A percentile compares a stretch with the other conserved stretches of the same genome.
Conservation (phyloP, 1,140 invertebrate species). For the Trichogramma pretiosum region DNA sequence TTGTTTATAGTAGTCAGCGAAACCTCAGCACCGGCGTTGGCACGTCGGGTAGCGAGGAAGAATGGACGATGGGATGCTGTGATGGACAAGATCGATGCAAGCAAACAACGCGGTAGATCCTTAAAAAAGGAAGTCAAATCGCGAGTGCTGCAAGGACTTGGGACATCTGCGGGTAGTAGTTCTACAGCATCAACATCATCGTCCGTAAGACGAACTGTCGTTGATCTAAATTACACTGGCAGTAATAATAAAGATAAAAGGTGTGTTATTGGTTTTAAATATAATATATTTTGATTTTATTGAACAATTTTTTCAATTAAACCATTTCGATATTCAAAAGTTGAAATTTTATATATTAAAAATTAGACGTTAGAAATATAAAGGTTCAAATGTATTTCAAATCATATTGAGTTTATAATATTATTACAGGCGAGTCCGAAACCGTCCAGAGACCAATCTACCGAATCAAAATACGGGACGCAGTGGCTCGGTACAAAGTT, state of each 20-base stretch:
- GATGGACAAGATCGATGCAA: constrained; percentile 70
- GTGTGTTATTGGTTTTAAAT: constrained; percentile 22
- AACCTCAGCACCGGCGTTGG: constrained; percentile 31
- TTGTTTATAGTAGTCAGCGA: no score
- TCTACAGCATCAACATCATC: constrained; percentile 27
- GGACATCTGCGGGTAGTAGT: constrained; percentile 23
- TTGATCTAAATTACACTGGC: constrained; percentile 34
- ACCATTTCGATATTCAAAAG: not conserved
- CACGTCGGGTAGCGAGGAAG: constrained; percentile 39
- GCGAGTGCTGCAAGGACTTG: constrained; percentile 50
- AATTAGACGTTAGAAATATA: no score
- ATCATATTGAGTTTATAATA: no score
- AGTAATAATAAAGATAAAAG: constrained; percentile 36
- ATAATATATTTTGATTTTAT: constrained; percentile 5
- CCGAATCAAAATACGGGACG: constrained; percentile 40
- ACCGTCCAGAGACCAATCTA: constrained; percentile 36
- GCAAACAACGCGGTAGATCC: constrained; percentile 59
- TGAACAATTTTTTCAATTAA: constrained; percentile 3
- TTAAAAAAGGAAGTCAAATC: constrained; percentile 72
- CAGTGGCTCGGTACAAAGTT: constrained; percentile 44
- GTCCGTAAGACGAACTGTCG: constrained; percentile 25
- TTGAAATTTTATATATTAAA: no score
- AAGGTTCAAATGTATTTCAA: no score
- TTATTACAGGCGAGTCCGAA: constrained; percentile 34
- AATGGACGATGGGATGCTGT: constrained; percentile 67